Percentiles rank a stretch among this genome's conserved stretches.
Evolutionary conservation across 1,140 invertebrate genomes (phyloP).

Genomic region (Aphis craccivora): DNA sequence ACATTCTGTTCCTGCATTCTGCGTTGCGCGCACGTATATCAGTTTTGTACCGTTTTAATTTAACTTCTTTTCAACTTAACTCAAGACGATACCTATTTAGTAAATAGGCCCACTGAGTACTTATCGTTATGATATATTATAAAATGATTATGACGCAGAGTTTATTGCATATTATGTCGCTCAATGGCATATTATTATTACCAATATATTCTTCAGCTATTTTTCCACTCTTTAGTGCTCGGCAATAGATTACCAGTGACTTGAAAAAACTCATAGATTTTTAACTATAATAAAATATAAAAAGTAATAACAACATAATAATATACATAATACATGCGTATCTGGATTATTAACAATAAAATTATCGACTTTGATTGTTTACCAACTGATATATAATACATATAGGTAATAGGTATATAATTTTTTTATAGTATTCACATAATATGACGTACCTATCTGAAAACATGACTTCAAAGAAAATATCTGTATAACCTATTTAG

Average conservation of each 20-base stretch:
- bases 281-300: not conserved
- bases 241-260: not conserved
- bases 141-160: not conserved
- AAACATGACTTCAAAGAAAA: not conserved
- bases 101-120: not conserved
- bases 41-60: not conserved
- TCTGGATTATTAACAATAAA: not conserved
- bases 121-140: not conserved
- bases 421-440: not conserved
- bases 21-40: not conserved
- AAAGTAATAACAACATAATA: not conserved
- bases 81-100: not conserved
- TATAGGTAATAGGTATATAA: not conserved
- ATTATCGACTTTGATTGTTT: constrained; percentile 7
- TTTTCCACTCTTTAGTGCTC: not conserved
- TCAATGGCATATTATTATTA: not conserved
- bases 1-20: not conserved
- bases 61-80: not conserved
- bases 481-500: not conserved
- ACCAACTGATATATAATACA: not conserved
- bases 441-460: not conserved
- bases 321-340: not conserved
- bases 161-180: not conserved
- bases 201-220: not conserved
- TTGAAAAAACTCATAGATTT: not conserved